These are phyloP conservation scores for Papio anubis DNA, from an alignment of 2,113 vertebrate species.

Conservation along the genomic window DNA sequence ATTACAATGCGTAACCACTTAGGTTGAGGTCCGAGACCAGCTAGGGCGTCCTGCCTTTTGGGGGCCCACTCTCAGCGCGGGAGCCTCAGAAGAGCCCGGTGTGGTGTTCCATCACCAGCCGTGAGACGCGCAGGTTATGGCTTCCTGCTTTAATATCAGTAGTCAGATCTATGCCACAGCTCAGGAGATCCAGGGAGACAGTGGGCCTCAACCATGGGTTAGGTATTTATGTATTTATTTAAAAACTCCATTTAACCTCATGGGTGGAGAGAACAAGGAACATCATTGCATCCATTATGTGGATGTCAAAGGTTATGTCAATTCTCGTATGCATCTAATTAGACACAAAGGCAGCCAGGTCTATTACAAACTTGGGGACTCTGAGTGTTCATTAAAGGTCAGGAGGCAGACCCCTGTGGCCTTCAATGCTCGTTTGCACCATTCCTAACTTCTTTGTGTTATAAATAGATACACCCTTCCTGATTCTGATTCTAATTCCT, in stretches of 20 bases:
- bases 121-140: neutral
- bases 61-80: fast-evolving
- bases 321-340: constrained; percentile 23
- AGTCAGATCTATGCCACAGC: neutral
- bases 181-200: neutral
- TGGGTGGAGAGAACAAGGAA: neutral
- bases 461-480: neutral
- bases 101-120: fast-evolving
- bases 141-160: neutral
- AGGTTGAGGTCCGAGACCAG: neutral
- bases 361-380: neutral
- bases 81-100: fast-evolving
- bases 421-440: fast-evolving
- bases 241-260: neutral
- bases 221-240: constrained; percentile 29
- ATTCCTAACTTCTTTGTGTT: neutral
- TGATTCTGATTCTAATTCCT: neutral
- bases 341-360: constrained; percentile 17
- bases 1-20: neutral
- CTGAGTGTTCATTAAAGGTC: neutral
- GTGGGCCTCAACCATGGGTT: neutral
- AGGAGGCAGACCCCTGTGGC: neutral
- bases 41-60: fast-evolving
- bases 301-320: constrained; percentile 58
- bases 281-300: neutral